These are phyloP conservation scores for Poecilia velifera DNA, from an alignment of 2,797 vertebrate species.

Conservation along the genomic window DNA sequence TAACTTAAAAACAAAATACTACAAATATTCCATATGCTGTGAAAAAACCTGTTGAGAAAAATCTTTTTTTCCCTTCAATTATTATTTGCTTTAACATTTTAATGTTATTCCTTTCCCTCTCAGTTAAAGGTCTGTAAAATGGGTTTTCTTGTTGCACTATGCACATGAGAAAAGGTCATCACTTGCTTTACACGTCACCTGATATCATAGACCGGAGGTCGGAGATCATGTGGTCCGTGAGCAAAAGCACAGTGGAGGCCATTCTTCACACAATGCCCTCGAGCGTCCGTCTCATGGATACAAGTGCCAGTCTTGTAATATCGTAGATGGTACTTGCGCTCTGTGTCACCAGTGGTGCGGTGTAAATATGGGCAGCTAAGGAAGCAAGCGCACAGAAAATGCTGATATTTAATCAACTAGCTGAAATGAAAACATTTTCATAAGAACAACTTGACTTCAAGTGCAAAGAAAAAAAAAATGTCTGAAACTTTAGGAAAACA, in stretches of 20 bases:
- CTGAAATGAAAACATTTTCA: neutral
- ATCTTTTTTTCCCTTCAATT: neutral
- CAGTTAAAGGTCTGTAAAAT: neutral
- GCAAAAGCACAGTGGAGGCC: constrained; percentile 97
- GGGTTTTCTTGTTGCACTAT: constrained; percentile 18
- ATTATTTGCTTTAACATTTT: neutral
- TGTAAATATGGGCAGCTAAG: constrained; percentile 92
- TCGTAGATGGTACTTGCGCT: constrained; percentile 95
- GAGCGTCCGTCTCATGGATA: constrained; percentile 93
- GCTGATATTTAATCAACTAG: neutral
- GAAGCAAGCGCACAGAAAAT: constrained; percentile 27
- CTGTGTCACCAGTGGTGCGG: constrained; percentile 93
- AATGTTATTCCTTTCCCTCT: neutral
- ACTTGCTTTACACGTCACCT: constrained; percentile 78
- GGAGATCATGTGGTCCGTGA: constrained; percentile 92
- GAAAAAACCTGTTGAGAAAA: neutral
- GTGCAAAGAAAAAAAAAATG: neutral
- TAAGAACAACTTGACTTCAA: neutral
- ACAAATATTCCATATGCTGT: neutral
- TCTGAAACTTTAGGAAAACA: neutral
- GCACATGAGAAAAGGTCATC: constrained; percentile 37
- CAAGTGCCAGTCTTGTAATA: constrained; percentile 97
- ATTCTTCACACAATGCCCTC: constrained; percentile 94
- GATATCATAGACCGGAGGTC: constrained; percentile 92
- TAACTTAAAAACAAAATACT: neutral